Conservation (phyloP, 1,140 invertebrate genomes). For the Sycophila sp. region DNA sequence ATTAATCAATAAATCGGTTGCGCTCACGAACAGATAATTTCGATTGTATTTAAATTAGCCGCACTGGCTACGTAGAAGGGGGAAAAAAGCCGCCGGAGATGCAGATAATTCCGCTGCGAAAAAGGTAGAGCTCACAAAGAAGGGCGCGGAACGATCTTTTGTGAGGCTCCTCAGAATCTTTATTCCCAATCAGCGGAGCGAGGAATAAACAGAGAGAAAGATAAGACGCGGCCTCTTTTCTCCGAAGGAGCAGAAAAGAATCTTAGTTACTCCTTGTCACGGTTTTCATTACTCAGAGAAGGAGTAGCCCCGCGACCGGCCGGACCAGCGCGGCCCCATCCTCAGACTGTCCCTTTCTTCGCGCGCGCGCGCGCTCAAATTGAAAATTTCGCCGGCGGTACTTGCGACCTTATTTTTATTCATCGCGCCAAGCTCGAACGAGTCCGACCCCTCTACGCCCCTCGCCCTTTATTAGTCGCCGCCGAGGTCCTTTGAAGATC, state of each 20-base stretch:
- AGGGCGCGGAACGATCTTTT: too few relatives aligned
- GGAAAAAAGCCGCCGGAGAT: neutral
- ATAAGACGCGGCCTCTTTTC: conserved; percentile 32
- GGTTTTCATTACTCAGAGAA: conserved; percentile 23
- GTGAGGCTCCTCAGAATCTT: neutral
- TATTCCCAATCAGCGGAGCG: neutral
- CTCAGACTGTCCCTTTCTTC: conserved; percentile 14
- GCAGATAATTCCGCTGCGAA: too few relatives aligned
- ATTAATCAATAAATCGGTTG: too few relatives aligned
- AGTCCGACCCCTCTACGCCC: neutral
- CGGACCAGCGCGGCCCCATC: too few relatives aligned
- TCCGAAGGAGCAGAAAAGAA: conserved; percentile 37
- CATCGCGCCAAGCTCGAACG: conserved; percentile 30
- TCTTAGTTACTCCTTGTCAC: conserved; percentile 24
- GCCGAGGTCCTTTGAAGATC: neutral
- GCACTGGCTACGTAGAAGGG: too few relatives aligned
- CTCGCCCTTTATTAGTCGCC: neutral
- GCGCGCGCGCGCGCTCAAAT: conserved; percentile 16
- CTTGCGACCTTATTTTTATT: conserved; percentile 30
- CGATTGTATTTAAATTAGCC: too few relatives aligned
- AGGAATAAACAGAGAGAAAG: conserved; percentile 10
- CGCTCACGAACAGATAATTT: too few relatives aligned
- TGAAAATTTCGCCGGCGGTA: conserved; percentile 42
- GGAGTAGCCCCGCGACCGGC: conserved; percentile 8
- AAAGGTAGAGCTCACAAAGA: too few relatives aligned